Evolutionary conservation across 2,797 vertebrate species (phyloP), one percentile per base, ranked within the genome.

Genomic region (Percopsis omiscomaycus): DNA sequence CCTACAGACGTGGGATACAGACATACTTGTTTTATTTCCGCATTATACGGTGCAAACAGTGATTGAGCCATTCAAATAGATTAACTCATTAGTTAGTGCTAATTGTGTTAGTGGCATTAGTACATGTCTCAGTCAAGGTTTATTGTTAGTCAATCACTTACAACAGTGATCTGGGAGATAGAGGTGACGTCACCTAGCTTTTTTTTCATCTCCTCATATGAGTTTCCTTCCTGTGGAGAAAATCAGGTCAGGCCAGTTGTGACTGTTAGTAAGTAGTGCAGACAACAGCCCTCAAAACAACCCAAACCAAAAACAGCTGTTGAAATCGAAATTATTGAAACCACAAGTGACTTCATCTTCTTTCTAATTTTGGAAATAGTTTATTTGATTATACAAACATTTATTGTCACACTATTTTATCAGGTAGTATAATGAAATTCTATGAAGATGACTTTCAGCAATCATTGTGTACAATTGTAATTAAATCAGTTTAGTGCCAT

Each of bases 171-270:
- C 88, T 94, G 92, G 0, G 93, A 90, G 62, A 96, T 68, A 48
- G 93, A 86, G 0, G 87, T 71, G 13, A 81, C 71, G 0, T 94
- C 87, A 51, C 88, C 90, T 77, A 94, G 60, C 75, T 92, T 92
- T 71, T 82, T 88, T 87, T 94, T 94, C 89, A 94, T 90, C 64
- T 96, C 92, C 78, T 95, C 91, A 0, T 94, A 95, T 48, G 94
- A 93, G 54, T 89, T 92, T 12, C 87, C 92, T 74, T 90, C 93
- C 95, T 99, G 80, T 99, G 80, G 74, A 73, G 48, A 83, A 75
- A 72, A 87, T 74, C 66, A 80, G 13, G 57, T 54, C 59, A 74
- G 37, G 16, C 60, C 65, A 49, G 61, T 71, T 22, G 11, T 77
- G 16, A 59, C 22, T 53, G 71, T 75, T 56, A 71, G 47, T 77